Conservation (phyloP, 2,888 invertebrate genomes). For the Tenthredo notha region DNA sequence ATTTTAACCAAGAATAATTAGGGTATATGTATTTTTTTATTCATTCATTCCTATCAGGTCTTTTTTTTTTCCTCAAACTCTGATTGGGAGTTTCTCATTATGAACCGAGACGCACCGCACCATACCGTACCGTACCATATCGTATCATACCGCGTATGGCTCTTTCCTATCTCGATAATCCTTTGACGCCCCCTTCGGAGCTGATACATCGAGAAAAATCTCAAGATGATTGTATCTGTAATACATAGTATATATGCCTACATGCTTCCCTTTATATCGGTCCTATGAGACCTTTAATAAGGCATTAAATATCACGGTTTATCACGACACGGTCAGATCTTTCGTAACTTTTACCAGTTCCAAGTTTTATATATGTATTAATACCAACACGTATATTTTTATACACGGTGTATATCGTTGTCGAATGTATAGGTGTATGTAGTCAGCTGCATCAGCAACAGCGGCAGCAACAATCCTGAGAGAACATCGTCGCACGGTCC, state of each 20-base stretch:
- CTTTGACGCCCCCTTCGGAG: constrained; percentile 38
- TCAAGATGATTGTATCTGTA: constrained; percentile 6
- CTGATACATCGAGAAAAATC: constrained; percentile 37
- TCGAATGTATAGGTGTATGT: neutral
- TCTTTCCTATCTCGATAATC: constrained; percentile 30
- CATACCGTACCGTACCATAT: too few relatives aligned
- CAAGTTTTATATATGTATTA: neutral
- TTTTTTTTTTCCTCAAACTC: neutral
- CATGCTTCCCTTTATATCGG: constrained; percentile 35
- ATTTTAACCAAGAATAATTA: neutral
- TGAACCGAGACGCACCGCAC: neutral
- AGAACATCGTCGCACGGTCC: constrained; percentile 42
- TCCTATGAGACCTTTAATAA: constrained; percentile 44
- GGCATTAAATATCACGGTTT: constrained; percentile 45
- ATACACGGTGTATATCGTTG: neutral
- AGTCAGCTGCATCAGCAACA: neutral
- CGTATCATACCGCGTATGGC: neutral
- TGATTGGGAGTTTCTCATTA: constrained; percentile 44
- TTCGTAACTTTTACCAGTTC: neutral
- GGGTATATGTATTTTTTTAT: neutral
- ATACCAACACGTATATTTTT: neutral
- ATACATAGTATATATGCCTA: neutral
- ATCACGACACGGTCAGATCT: constrained; percentile 31
- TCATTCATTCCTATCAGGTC: neutral
- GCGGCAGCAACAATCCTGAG: constrained; percentile 11